Evolutionary conservation across 2,888 invertebrate genomes (phyloP).

Genomic region (Dyspetes luteomarginatus): DNA sequence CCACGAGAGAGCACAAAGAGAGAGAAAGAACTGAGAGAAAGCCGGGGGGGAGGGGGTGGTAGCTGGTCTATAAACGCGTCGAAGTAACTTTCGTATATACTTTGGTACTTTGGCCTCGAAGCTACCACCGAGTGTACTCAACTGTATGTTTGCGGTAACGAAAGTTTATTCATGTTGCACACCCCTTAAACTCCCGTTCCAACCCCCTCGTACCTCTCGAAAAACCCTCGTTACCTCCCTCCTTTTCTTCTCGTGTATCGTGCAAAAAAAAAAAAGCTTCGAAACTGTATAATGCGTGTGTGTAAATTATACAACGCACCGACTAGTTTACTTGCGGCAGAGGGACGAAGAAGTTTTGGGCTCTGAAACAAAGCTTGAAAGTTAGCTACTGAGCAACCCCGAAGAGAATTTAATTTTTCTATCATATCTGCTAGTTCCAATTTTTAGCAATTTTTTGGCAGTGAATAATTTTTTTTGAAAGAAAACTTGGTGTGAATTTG

Average conservation of each 20-base stretch:
- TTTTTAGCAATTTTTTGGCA: too few relatives aligned
- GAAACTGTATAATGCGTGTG: constrained; percentile 36
- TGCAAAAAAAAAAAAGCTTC: constrained; percentile 37
- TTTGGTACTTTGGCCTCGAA: constrained; percentile 54
- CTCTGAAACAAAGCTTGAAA: too few relatives aligned
- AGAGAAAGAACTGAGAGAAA: constrained; percentile 13
- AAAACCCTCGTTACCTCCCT: not conserved
- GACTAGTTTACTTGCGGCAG: too few relatives aligned
- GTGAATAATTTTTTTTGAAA: too few relatives aligned
- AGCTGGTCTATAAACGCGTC: constrained; percentile 32
- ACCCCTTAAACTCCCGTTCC: constrained; percentile 48
- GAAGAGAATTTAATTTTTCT: too few relatives aligned
- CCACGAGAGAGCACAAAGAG: constrained; percentile 17
- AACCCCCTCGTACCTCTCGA: not conserved
- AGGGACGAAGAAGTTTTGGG: too few relatives aligned
- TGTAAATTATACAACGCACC: not conserved
- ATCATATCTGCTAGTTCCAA: too few relatives aligned
- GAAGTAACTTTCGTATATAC: constrained; percentile 59
- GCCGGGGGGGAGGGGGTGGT: not conserved
- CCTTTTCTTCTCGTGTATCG: constrained; percentile 17
- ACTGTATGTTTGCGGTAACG: constrained; percentile 65
- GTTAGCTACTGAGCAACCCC: too few relatives aligned
- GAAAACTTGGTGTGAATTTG: too few relatives aligned
- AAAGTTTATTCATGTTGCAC: constrained; percentile 59
- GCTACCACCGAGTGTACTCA: constrained; percentile 64